Evolutionary conservation across 2,113 vertebrate genomes (phyloP).

Genomic region (Malurus alboscapulatus): DNA sequence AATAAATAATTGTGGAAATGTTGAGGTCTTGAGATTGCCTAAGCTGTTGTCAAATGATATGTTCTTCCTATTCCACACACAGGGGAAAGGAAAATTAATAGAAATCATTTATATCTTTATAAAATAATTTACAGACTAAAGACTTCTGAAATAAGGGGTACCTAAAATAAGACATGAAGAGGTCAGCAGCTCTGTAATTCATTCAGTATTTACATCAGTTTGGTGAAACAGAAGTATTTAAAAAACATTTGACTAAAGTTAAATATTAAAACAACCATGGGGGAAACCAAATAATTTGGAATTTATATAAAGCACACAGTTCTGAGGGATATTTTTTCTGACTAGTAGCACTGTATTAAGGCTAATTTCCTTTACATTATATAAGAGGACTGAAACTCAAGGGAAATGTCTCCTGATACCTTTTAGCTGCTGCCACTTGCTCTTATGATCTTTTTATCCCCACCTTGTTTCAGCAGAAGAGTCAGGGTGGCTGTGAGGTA

Average conservation of each 20-base stretch:
- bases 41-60: neutral
- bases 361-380: neutral
- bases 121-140: neutral
- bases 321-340: neutral
- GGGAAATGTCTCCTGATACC: neutral
- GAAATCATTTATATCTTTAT: neutral
- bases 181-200: neutral
- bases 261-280: neutral
- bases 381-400: neutral
- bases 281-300: neutral
- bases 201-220: neutral
- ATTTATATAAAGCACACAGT: neutral
- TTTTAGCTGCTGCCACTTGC: neutral
- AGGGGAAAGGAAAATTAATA: neutral
- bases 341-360: neutral
- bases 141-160: neutral
- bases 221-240: neutral
- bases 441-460: neutral
- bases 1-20: neutral
- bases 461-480: rapidly evolving
- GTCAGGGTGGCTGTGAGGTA: neutral
- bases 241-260: neutral
- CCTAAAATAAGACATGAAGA: neutral
- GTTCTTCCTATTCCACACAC: neutral
- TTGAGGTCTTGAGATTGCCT: neutral